Conservation (phyloP, 2,797 vertebrate species). For the Hyperoplus immaculatus region DNA sequence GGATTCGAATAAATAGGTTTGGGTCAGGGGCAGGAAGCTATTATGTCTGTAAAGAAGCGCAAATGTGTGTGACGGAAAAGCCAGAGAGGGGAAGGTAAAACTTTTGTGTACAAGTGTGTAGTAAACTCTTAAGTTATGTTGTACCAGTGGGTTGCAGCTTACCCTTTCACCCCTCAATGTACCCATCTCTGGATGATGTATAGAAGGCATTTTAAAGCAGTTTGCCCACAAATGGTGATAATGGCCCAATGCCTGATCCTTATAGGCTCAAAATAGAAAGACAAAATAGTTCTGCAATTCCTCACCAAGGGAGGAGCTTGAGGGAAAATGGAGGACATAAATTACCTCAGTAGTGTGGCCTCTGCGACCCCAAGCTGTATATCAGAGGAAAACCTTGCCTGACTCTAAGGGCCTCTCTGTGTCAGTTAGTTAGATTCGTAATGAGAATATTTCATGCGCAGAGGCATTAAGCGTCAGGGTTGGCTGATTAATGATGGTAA, state of each 20-base stretch:
- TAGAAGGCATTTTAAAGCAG: conserved; percentile 35
- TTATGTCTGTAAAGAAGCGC: no score
- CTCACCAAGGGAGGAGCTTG: conserved; percentile 1
- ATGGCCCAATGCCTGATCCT: conserved; percentile 10
- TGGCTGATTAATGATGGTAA: conserved; percentile 6
- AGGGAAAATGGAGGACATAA: conserved; percentile 25
- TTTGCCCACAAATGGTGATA: conserved; percentile 41
- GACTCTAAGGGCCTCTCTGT: background rate
- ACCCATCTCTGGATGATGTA: conserved; percentile 28
- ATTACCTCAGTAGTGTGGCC: conserved; percentile 21
- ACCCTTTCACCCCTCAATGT: conserved; percentile 9
- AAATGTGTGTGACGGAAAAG: background rate
- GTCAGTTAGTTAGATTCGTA: conserved; percentile 5
- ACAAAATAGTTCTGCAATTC: conserved; percentile 3
- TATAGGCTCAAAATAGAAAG: background rate
- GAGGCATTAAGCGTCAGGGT: background rate
- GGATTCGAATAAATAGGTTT: background rate
- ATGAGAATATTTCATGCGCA: conserved; percentile 3
- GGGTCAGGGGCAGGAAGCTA: background rate
- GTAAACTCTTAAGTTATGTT: background rate
- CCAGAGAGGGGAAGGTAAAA: background rate
- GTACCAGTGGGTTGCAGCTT: conserved; percentile 8
- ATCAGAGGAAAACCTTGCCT: conserved; percentile 5
- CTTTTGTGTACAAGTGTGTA: background rate
- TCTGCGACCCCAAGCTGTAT: conserved; percentile 13